Evolutionary conservation across 2,113 vertebrate genomes (phyloP).

Genomic region (Lagopus leucura): DNA sequence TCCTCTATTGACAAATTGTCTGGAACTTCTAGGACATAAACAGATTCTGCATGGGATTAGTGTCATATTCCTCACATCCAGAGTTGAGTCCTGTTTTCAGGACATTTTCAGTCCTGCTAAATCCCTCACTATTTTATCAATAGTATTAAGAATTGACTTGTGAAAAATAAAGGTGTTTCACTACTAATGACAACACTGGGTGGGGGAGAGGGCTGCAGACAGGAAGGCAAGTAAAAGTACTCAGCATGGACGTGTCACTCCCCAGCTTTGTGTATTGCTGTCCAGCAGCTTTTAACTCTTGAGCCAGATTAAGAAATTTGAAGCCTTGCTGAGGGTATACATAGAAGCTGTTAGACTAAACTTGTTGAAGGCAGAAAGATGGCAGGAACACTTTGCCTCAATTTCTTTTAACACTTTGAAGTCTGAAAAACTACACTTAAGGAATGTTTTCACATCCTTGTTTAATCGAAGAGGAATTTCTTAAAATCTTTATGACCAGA

Average conservation of each 20-base stretch:
- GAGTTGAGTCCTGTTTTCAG: not conserved
- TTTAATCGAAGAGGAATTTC: not conserved
- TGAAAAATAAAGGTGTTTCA: not conserved
- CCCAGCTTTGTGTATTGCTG: not conserved
- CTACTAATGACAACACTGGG: not conserved
- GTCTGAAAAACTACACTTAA: not conserved
- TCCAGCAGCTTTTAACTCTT: not conserved
- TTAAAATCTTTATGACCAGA: not conserved
- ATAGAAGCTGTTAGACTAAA: not conserved
- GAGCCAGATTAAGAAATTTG: not conserved
- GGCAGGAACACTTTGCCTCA: not conserved
- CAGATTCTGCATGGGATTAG: not conserved
- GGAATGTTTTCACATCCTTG: not conserved
- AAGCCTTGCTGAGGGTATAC: not conserved
- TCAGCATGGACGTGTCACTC: not conserved
- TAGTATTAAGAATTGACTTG: not conserved
- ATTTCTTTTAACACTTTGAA: not conserved
- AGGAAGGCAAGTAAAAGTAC: not conserved
- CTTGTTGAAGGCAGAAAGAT: not conserved
- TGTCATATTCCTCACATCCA: not conserved
- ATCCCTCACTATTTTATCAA: not conserved
- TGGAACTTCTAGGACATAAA: not conserved
- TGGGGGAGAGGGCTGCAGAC: accelerated
- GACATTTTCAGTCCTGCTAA: not conserved
- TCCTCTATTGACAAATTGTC: not conserved